A percentile compares a stretch with the other conserved stretches of the same genome.
These are phyloP conservation scores for Philaethria dido DNA, from an alignment of 2,888 invertebrate species.

Conservation along the genomic window DNA sequence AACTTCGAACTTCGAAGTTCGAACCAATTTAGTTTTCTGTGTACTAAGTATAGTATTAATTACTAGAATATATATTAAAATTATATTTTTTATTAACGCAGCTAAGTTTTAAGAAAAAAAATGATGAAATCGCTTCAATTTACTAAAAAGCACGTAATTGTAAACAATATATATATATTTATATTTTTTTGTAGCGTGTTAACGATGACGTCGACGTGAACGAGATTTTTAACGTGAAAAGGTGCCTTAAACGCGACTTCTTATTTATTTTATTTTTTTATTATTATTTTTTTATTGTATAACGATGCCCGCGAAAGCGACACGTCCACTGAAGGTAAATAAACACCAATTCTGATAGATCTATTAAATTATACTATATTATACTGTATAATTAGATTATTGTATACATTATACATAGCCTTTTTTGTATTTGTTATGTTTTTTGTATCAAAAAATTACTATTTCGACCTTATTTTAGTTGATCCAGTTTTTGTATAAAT, in stretches of 20 bases:
- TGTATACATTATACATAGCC: not conserved
- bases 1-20: not conserved
- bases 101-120: not conserved
- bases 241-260: constrained; percentile 43
- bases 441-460: not conserved
- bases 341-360: constrained; percentile 76
- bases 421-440: not conserved
- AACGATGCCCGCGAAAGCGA: constrained; percentile 69
- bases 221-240: constrained; percentile 8
- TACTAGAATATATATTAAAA: not conserved
- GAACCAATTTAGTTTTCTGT: not conserved
- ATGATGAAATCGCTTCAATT: constrained; percentile 18
- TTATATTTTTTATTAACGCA: not conserved
- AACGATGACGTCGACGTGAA: constrained; percentile 12
- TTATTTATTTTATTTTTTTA: constrained; percentile 29
- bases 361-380: constrained; percentile 45
- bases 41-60: not conserved
- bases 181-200: constrained; percentile 22
- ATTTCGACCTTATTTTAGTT: not conserved
- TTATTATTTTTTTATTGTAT: constrained; percentile 40
- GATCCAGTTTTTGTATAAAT: not conserved
- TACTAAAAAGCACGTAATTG: constrained; percentile 29
- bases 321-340: constrained; percentile 81
- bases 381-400: constrained; percentile 2
- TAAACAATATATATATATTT: not conserved